A percentile compares a stretch with the other conserved stretches of the same genome.
Conservation (phyloP, 2,113 vertebrate species). For the Toxotes jaculatrix region DNA sequence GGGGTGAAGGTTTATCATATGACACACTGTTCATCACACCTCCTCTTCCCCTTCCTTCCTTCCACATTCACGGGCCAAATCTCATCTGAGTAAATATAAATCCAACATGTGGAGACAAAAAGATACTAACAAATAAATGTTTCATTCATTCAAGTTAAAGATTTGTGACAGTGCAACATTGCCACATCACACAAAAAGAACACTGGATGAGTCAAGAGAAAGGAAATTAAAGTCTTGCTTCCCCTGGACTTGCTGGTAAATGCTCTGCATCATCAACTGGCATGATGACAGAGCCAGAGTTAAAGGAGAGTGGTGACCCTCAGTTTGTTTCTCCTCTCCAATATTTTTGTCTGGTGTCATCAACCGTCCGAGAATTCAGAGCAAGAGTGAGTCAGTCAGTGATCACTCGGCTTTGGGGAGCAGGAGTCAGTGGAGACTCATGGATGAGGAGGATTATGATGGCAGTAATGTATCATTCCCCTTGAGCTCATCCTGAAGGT, state of each 20-base stretch:
- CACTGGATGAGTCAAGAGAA: constrained; percentile 17
- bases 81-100: constrained; percentile 21
- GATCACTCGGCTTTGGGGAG: constrained; percentile 23
- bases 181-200: constrained; percentile 19
- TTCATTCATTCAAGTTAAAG: constrained; percentile 16
- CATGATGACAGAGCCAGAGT: constrained; percentile 31
- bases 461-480: background rate
- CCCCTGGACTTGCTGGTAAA: constrained; percentile 44
- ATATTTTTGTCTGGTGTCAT: constrained; percentile 48
- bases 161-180: background rate
- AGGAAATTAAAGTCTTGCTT: constrained; percentile 48
- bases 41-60: constrained; percentile 22
- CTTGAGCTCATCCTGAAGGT: constrained; percentile 29
- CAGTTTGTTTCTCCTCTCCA: constrained; percentile 23
- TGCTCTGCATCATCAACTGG: constrained; percentile 30
- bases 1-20: constrained; percentile 44
- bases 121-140: constrained; percentile 3
- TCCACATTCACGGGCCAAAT: constrained; percentile 1
- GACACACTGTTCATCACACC: constrained; percentile 44
- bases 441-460: constrained; percentile 6
- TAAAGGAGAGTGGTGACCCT: constrained; percentile 9
- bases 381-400: constrained; percentile 45
- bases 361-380: constrained; percentile 15
- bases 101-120: constrained; percentile 1
- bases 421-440: constrained; percentile 8